phyloP scores from a whole-genome alignment of 1,140 invertebrate genomes.

The Cataglyphis hispanica region DNA sequence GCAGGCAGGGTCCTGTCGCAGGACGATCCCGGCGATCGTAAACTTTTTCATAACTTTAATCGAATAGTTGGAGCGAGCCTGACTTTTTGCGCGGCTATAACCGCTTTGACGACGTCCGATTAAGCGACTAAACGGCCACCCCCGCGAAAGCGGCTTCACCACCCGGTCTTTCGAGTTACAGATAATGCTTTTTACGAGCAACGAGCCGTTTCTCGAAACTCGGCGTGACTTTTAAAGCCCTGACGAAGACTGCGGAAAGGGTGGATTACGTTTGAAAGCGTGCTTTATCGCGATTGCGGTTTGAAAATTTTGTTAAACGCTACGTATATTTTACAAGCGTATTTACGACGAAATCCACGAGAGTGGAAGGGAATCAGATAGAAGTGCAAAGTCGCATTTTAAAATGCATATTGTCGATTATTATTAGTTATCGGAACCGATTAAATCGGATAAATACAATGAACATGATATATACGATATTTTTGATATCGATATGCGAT shows the following conservation, averaged over 20 bases:
- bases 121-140: conserved; percentile 57
- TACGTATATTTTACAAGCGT: background rate
- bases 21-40: conserved; percentile 14
- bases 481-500: background rate
- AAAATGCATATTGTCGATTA: background rate
- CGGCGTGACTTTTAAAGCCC: conserved; percentile 41
- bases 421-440: background rate
- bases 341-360: background rate
- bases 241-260: conserved; percentile 9
- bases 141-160: conserved; percentile 5
- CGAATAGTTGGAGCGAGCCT: conserved; percentile 41
- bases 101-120: conserved; percentile 44
- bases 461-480: background rate
- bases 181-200: conserved; percentile 58
- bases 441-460: background rate
- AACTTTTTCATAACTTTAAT: conserved; percentile 76
- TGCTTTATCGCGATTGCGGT: conserved; percentile 15
- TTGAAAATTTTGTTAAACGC: conserved; percentile 26
- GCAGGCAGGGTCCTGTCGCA: background rate
- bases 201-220: conserved; percentile 55
- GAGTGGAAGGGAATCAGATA: background rate
- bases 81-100: conserved; percentile 21
- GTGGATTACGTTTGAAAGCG: conserved; percentile 41
- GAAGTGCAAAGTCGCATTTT: background rate
- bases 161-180: conserved; percentile 32